Evolutionary conservation across 1,140 invertebrate genomes (phyloP), one percentile per base, ranked within the genome.

Genomic region (Teleogryllus occipitalis): DNA sequence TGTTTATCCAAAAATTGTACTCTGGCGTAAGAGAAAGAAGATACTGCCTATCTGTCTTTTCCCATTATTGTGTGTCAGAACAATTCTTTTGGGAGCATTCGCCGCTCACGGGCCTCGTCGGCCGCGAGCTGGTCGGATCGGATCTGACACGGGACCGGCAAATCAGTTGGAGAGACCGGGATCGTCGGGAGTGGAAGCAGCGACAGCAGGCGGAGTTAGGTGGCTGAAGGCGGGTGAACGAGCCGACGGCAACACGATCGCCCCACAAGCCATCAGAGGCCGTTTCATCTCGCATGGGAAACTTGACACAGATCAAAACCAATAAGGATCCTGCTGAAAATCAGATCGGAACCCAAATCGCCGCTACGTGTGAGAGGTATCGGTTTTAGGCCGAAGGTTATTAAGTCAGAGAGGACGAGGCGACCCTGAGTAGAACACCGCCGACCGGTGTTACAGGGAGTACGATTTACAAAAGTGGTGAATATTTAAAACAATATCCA

Each of bases 231-330:
- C 54, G 54, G 18, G 54, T 65, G 54, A 39, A 39, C 27, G 27
- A 39, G 27, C 27, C 54, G 54, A 65, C 54, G 18, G 54, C 54
- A 65, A 65, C 54, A 10, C 54, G 54, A 65, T 65, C 54, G 54
- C 54, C 2, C 10, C 10, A 10, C 54, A 65, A 65, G 54, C 54
- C 54, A 65, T 65, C 54, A 65, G 0, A 65, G 54, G 18, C 10
- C 54, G 10, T 65, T 10, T 65, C 54, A 65, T 18, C 54, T 65
- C 18, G 54, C 54, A 65, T 65, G 54, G 54, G 18, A 65, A 65
- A 65, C 54, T 65, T 65, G 54, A 65, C 54, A 65, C 54, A 65
- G 54, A 65, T 65, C 54, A 65, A 18, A 65, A 65, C 54, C 54
- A 65, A 65, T 65, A 18, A 65, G 54, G 54, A 65, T 65, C 54